Conservation (phyloP, 1,140 invertebrate species). For the Aphelenchoides fujianensis region DNA sequence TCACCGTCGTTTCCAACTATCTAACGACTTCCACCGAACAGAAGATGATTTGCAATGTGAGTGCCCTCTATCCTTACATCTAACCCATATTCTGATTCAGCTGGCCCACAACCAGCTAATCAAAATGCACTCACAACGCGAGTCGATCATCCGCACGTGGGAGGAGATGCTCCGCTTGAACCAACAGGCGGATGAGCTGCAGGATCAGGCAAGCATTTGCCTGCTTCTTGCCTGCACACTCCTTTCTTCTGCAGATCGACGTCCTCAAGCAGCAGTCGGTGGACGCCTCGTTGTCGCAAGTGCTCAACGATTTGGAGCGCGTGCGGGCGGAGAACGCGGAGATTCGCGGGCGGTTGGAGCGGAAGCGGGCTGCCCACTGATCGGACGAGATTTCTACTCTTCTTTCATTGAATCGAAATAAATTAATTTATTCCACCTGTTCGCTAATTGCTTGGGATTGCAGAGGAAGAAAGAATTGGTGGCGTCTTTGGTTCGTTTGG, state of each 20-base stretch:
- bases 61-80: not conserved
- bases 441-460: no score
- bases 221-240: no score
- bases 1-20: not conserved
- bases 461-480: no score
- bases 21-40: not conserved
- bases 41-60: not conserved
- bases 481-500: no score
- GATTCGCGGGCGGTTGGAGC: not conserved
- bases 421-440: no score
- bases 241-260: not conserved
- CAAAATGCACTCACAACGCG: not conserved
- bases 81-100: not conserved
- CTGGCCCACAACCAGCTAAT: not conserved
- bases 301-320: not conserved
- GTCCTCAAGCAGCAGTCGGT: not conserved
- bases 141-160: not conserved
- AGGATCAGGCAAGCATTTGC: not conserved
- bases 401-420: no score
- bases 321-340: constrained; percentile 1
- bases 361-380: no score
- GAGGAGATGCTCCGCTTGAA: not conserved
- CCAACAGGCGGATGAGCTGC: constrained; percentile 10
- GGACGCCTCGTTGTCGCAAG: not conserved
- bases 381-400: no score